A percentile compares a stretch with the other conserved stretches of the same genome.
Evolutionary conservation across 2,113 vertebrate species (phyloP).

Genomic region (Gorsachius goisagi): DNA sequence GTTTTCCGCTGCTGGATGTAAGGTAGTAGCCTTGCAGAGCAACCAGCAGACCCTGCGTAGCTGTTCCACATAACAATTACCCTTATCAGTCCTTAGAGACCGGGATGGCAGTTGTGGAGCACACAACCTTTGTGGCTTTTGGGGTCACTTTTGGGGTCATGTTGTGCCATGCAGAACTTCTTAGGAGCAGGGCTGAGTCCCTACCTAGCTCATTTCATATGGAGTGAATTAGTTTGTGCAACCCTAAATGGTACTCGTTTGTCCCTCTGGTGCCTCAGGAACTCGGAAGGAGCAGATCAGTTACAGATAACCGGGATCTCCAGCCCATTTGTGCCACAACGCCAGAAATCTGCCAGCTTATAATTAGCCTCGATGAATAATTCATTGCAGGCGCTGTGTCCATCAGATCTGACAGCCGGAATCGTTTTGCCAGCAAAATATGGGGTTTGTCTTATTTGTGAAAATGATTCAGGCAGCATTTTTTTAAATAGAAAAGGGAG

Average conservation of each 20-base stretch:
- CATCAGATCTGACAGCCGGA: constrained; percentile 44
- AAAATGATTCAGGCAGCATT: constrained; percentile 6
- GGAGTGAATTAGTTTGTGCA: not conserved
- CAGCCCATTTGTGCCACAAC: not conserved
- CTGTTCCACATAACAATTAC: not conserved
- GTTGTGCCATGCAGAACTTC: not conserved
- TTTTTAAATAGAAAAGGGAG: not conserved
- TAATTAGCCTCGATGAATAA: constrained; percentile 74
- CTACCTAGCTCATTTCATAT: accelerated
- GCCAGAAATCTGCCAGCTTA: constrained; percentile 49
- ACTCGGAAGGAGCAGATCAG: not conserved
- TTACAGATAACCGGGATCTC: not conserved
- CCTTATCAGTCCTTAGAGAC: not conserved
- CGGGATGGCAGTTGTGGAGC: not conserved
- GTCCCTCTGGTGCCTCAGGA: not conserved
- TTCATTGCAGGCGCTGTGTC: constrained; percentile 39
- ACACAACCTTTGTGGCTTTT: not conserved
- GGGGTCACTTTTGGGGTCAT: not conserved
- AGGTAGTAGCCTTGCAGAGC: accelerated
- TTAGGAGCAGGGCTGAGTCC: not conserved
- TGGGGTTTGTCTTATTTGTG: constrained; percentile 39
- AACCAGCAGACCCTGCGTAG: accelerated
- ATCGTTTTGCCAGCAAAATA: constrained; percentile 52
- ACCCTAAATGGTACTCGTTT: not conserved
- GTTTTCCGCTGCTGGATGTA: not conserved